These are phyloP conservation scores for Drosophila tristis DNA, from an alignment of 1,140 invertebrate species.

Conservation along the genomic window DNA sequence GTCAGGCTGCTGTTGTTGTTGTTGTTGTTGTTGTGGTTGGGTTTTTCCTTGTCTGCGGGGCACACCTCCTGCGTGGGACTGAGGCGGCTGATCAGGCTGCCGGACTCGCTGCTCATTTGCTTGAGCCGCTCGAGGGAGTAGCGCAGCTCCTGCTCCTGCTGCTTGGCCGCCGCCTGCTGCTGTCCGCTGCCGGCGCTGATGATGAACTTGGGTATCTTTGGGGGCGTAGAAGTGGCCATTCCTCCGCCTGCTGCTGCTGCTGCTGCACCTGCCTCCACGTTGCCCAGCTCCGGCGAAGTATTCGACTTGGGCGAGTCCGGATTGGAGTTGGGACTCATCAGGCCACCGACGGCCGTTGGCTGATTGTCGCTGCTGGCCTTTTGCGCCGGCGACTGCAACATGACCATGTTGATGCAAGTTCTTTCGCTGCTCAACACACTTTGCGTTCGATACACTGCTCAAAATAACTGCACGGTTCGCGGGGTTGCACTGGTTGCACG, in stretches of 20 bases:
- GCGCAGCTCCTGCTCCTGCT: slow-evolving; percentile 68
- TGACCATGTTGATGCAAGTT: slow-evolving; percentile 68
- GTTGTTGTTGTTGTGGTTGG: slow-evolving; percentile 46
- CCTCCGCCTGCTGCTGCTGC: background rate
- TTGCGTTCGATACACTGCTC: slow-evolving; percentile 9
- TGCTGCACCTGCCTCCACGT: slow-evolving; percentile 11
- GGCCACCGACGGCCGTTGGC: slow-evolving; percentile 59
- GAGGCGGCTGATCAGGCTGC: slow-evolving; percentile 60
- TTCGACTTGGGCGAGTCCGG: slow-evolving; percentile 82
- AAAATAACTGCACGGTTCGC: slow-evolving; percentile 15
- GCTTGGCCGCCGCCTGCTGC: slow-evolving; percentile 26
- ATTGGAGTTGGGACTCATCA: slow-evolving; percentile 81
- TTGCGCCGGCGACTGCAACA: slow-evolving; percentile 81
- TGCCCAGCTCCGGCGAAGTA: slow-evolving; percentile 66
- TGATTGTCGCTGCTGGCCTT: slow-evolving; percentile 65
- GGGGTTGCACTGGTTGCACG: slow-evolving; percentile 23
- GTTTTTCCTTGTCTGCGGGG: slow-evolving; percentile 54
- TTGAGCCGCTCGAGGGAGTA: slow-evolving; percentile 80
- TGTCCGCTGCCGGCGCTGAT: slow-evolving; percentile 44
- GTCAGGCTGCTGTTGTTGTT: slow-evolving; percentile 38
- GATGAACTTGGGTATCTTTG: slow-evolving; percentile 80
- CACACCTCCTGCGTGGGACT: slow-evolving; percentile 67
- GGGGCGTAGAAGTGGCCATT: slow-evolving; percentile 23
- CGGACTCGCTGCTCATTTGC: slow-evolving; percentile 77
- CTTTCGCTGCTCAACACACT: slow-evolving; percentile 24